Evolutionary conservation across 2,113 vertebrate species (phyloP), one percentile per base, ranked within the genome.

Genomic region (Eptatretus burgeri): DNA sequence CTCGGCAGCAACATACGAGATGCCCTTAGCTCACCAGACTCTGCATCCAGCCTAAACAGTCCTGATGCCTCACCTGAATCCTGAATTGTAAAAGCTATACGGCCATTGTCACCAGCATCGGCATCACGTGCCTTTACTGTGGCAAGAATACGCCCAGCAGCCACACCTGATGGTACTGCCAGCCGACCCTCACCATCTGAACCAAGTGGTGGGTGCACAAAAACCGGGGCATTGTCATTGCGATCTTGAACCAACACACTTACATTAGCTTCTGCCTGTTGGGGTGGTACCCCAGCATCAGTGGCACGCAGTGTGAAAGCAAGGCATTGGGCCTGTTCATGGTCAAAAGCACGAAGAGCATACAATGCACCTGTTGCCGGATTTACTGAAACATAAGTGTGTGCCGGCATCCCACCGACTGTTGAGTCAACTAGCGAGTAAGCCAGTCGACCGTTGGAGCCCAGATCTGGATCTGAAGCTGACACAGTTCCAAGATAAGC

Each of bases 331-430:
- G 89, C 91, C 69, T 94, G 91, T 65, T 95, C 91, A 0, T 94
- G 94, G 74, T 98, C 95, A 67, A 96, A 98, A 66, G 86, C 91
- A 66, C 91, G 78, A 65, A 98, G 77, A 5, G 91, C 91, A 1
- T 96, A 96, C 63, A 98, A 89, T 71, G 91, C 91, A 66, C 91
- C 91, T 52, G 93, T 95, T 20, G 89, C 85, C 51, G 89, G 88
- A 67, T 96, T 98, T 52, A 98, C 86, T 0, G 89, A 93, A 41
- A 98, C 91, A 1, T 91, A 98, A 8, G 91, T 98, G 72, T 86
- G 89, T 66, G 95, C 83, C 67, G 93, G 91, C 64, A 93, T 87
- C 1, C 89, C 89, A 1, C 87, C 93, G 41, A 98, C 86, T 0
- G 89, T 85, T 2, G 89, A 86, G 0, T 85, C 84, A 50, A 98